Conservation (phyloP, 2,888 invertebrate species). For the Platycnemis pennipes region DNA sequence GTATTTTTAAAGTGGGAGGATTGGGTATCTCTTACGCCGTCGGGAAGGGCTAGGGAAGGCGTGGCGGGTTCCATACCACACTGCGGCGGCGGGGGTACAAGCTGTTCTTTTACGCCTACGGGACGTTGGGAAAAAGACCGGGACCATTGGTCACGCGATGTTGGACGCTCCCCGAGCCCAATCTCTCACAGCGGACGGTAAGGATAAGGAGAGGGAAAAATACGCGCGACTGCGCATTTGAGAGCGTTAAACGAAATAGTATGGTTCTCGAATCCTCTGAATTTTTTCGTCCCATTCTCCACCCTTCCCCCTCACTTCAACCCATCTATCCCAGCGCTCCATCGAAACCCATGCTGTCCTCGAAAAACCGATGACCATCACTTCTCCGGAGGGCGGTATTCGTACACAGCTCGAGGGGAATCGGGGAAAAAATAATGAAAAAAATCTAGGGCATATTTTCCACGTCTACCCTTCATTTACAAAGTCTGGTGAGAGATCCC, state of each 20-base stretch:
- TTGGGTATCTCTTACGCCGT: not conserved
- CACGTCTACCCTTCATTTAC: conserved; percentile 18
- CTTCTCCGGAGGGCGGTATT: not conserved
- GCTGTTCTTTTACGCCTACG: conserved; percentile 48
- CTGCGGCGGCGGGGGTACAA: not conserved
- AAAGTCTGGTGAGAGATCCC: not conserved
- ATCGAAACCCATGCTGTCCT: not conserved
- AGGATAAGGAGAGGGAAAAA: not conserved
- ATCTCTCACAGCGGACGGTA: not conserved
- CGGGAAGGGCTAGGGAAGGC: not conserved
- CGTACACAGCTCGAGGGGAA: not conserved
- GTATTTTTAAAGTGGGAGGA: not conserved
- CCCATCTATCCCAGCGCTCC: not conserved
- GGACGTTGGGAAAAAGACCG: not conserved
- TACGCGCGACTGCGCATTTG: conserved; percentile 9
- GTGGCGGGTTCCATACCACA: conserved; percentile 23
- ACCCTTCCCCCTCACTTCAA: not conserved
- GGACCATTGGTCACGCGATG: conserved; percentile 58
- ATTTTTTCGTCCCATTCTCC: not conserved
- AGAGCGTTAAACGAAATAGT: not conserved
- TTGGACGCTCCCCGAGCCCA: not conserved
- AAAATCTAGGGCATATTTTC: conserved; percentile 28
- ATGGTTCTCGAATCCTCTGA: not conserved
- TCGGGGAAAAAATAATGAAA: not conserved
- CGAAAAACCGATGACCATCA: not conserved